Percentiles rank a stretch among this genome's conserved stretches.
These are phyloP conservation scores for Oreochromis spilurus DNA, from an alignment of 2,113 vertebrate genomes.

Conservation along the genomic window DNA sequence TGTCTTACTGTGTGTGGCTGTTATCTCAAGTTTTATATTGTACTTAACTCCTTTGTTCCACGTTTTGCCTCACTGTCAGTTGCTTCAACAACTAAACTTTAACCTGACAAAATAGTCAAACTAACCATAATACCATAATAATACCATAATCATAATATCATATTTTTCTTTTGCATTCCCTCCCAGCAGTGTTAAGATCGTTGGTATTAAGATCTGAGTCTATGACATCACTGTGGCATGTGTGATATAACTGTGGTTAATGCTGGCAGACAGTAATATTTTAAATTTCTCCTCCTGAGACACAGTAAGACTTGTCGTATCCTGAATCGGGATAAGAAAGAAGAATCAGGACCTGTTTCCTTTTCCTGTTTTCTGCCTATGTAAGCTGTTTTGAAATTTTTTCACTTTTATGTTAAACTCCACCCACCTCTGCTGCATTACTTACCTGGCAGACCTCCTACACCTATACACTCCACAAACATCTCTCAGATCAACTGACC, in stretches of 20 bases:
- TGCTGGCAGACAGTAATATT: background rate
- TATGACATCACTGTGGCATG: background rate
- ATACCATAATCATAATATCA: background rate
- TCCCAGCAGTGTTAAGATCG: background rate
- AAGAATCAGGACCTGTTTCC: background rate
- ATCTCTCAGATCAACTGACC: background rate
- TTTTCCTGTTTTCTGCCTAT: background rate
- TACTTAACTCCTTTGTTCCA: background rate
- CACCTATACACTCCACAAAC: background rate
- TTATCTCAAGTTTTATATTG: background rate
- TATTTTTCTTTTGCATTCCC: background rate
- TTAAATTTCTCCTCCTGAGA: background rate
- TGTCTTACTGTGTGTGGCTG: background rate
- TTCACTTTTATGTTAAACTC: background rate
- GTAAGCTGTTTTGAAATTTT: background rate
- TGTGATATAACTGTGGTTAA: background rate
- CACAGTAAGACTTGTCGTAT: background rate
- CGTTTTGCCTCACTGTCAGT: background rate
- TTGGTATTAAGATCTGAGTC: background rate
- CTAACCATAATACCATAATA: background rate
- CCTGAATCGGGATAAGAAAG: background rate
- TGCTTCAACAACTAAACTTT: background rate
- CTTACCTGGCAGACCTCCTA: background rate
- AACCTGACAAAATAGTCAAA: background rate
- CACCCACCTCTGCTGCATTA: background rate